Conservation (phyloP, 2,888 invertebrate genomes). For the Cheilosia urbana region DNA sequence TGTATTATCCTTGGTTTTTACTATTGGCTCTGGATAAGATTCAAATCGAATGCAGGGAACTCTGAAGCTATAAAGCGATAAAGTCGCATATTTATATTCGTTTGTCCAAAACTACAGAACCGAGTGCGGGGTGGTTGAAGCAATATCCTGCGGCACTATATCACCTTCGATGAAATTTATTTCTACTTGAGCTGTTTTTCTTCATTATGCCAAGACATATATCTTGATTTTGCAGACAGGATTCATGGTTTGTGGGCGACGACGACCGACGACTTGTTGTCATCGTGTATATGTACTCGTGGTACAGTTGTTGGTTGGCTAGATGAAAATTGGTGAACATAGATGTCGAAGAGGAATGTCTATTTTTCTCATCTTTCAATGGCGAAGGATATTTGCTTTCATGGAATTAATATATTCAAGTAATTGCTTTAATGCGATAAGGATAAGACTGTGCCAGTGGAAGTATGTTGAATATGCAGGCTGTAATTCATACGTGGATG, state of each 20-base stretch:
- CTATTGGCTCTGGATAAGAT: slow-evolving; percentile 50
- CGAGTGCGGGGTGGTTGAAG: slow-evolving; percentile 18
- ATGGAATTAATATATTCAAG: slow-evolving; percentile 35
- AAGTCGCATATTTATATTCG: slow-evolving; percentile 62
- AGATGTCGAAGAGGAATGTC: slow-evolving; percentile 13
- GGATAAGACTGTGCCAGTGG: too few relatives aligned
- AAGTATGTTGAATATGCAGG: too few relatives aligned
- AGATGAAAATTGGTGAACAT: not conserved
- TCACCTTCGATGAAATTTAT: slow-evolving; percentile 76
- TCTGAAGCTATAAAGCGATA: slow-evolving; percentile 26
- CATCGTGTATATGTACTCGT: not conserved
- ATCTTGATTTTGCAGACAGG: slow-evolving; percentile 76
- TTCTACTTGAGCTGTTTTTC: slow-evolving; percentile 76
- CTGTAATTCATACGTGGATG: too few relatives aligned
- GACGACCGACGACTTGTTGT: slow-evolving; percentile 21
- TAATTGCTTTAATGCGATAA: slow-evolving; percentile 30
- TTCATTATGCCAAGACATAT: slow-evolving; percentile 76
- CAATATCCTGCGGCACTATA: slow-evolving; percentile 71
- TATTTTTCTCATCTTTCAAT: slow-evolving; percentile 41
- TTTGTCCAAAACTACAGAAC: slow-evolving; percentile 28
- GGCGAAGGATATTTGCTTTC: slow-evolving; percentile 6
- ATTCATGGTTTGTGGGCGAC: slow-evolving; percentile 59
- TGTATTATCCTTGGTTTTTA: slow-evolving; percentile 56
- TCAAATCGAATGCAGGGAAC: slow-evolving; percentile 40
- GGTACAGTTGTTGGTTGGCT: not conserved